These are phyloP conservation scores for Bembecia ichneumoniformis DNA, from an alignment of 2,888 invertebrate genomes.

Conservation along the genomic window DNA sequence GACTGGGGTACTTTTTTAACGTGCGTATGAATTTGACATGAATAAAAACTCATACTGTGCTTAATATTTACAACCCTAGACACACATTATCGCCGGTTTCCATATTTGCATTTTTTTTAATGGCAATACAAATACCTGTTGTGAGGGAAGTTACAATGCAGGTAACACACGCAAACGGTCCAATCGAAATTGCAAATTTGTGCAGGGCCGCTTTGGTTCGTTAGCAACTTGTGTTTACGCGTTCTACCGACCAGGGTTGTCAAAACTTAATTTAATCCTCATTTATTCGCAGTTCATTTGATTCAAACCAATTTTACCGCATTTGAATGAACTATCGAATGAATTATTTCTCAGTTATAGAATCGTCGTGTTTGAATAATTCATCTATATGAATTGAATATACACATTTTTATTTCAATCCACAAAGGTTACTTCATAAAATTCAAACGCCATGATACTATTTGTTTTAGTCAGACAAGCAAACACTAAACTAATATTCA, in stretches of 20 bases:
- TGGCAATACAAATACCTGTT: constrained; percentile 21
- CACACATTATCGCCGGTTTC: constrained; percentile 2
- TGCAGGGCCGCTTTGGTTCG: constrained; percentile 67
- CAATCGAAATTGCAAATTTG: constrained; percentile 73
- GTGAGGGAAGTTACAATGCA: constrained; percentile 21
- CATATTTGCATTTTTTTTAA: constrained; percentile 29
- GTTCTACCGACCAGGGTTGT: constrained; percentile 57
- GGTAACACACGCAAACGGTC: constrained; percentile 46
- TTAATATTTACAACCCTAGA: no score
- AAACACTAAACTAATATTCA: no score
- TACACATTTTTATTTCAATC: no score
- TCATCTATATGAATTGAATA: no score
- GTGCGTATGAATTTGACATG: no score
- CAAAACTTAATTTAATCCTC: constrained; percentile 51
- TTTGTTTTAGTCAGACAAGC: no score
- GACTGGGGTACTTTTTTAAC: no score
- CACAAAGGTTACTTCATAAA: no score
- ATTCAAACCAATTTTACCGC: constrained; percentile 18
- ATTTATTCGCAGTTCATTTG: constrained; percentile 44
- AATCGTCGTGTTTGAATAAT: no score
- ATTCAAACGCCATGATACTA: no score
- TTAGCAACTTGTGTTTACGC: constrained; percentile 70
- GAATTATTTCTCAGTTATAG: not conserved
- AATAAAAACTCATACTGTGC: not conserved
- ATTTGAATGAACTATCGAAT: not conserved